phyloP scores from a whole-genome alignment of 1,140 invertebrate species.

The Platyscapa corneri region DNA sequence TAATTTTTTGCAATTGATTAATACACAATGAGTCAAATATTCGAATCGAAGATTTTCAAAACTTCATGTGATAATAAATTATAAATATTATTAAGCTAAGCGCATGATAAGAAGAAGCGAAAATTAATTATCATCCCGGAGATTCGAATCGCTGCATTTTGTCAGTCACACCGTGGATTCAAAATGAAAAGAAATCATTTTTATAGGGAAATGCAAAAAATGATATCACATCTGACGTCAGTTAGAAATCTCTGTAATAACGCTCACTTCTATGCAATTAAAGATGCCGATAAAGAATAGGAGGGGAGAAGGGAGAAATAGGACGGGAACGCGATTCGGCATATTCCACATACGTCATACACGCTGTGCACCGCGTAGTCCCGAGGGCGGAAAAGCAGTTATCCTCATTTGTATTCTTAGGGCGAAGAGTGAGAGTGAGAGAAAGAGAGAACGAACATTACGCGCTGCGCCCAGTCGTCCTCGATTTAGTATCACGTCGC shows the following conservation, averaged over 20 bases:
- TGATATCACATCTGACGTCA: neutral
- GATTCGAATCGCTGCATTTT: no score
- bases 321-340: neutral
- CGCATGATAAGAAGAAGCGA: no score
- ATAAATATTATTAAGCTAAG: no score
- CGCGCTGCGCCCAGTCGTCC: conserved; percentile 53
- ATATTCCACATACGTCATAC: conserved; percentile 42
- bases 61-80: no score
- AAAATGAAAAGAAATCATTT: no score
- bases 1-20: no score
- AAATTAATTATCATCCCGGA: no score
- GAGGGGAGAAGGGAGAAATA: neutral
- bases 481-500: conserved; percentile 73
- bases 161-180: no score
- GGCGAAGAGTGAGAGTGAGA: conserved; percentile 30
- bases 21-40: no score
- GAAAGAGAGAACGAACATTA: conserved; percentile 36
- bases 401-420: conserved; percentile 75
- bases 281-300: neutral
- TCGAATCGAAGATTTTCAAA: no score
- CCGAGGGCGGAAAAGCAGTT: conserved; percentile 63
- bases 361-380: conserved; percentile 33
- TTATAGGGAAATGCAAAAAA: no score
- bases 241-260: neutral
- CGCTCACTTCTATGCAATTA: neutral